phyloP scores from a whole-genome alignment of 2,888 invertebrate genomes.

The Petrolisthes manimaculis region DNA sequence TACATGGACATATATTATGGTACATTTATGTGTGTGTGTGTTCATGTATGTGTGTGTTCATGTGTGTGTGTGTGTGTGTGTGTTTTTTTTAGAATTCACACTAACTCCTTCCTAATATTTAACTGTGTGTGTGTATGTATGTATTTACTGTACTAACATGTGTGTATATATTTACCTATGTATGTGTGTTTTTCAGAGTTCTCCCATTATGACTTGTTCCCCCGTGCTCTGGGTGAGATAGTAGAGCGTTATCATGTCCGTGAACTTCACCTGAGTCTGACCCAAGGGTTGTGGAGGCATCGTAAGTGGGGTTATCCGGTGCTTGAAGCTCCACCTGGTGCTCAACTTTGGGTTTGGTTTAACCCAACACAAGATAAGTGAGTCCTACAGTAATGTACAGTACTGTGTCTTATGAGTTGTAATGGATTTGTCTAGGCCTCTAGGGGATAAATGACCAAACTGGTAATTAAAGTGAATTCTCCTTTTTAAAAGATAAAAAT shows the following conservation, averaged over 20 bases:
- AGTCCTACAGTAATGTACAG: not conserved
- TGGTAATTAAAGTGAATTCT: not conserved
- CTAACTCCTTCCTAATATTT: not conserved
- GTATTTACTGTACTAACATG: not conserved
- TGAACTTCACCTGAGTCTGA: conserved; percentile 91
- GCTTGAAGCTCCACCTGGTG: conserved; percentile 90
- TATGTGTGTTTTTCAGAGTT: conserved; percentile 55
- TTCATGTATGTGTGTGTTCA: conserved; percentile 9
- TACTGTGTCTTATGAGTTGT: not conserved
- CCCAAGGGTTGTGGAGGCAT: conserved; percentile 94
- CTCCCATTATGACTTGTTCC: conserved; percentile 86
- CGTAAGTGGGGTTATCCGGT: conserved; percentile 95
- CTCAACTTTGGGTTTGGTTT: conserved; percentile 96
- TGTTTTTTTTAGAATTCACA: not conserved
- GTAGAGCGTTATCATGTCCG: conserved; percentile 85
- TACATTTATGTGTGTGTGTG: conserved; percentile 1
- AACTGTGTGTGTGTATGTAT: not conserved
- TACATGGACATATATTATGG: no score
- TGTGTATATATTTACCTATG: not conserved
- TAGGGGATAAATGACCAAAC: not conserved
- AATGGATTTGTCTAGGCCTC: not conserved
- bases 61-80: not conserved
- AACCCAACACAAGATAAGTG: conserved; percentile 57
- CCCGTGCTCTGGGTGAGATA: conserved; percentile 89
- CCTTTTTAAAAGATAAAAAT: no score